These are phyloP conservation scores for Muscicapa comitata DNA, from an alignment of 2,797 vertebrate genomes.

Conservation along the genomic window DNA sequence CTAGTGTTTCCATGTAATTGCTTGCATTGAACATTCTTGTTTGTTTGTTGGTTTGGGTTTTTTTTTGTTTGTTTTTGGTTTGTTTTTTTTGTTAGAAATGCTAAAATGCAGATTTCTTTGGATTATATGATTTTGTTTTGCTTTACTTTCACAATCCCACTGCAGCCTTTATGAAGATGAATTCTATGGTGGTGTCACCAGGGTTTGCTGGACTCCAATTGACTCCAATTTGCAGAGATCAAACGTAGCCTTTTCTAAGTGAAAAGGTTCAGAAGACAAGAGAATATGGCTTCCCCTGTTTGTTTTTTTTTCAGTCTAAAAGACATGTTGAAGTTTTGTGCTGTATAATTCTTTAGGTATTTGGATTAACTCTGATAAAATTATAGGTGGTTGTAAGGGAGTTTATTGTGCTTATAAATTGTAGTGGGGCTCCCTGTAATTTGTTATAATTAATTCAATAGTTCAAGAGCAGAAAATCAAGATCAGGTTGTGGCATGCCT, in stretches of 20 bases:
- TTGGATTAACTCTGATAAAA: slow-evolving; percentile 73
- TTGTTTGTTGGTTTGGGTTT: too few relatives aligned
- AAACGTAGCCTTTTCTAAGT: not conserved
- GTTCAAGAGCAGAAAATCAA: slow-evolving; percentile 71
- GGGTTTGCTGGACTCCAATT: not conserved
- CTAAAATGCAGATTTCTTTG: not conserved
- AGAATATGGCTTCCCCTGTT: not conserved
- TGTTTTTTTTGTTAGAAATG: not conserved
- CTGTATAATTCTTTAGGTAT: slow-evolving; percentile 63
- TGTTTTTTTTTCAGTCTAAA: not conserved
- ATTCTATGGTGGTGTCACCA: not conserved
- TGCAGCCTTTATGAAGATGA: not conserved
- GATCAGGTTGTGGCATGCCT: slow-evolving; percentile 68
- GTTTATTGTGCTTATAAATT: slow-evolving; percentile 70
- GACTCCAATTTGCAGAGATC: not conserved
- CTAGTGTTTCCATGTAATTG: not conserved
- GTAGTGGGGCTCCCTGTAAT: slow-evolving; percentile 75
- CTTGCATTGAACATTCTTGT: not conserved
- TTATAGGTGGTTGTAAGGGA: slow-evolving; percentile 71
- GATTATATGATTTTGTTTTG: not conserved
- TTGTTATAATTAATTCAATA: slow-evolving; percentile 79
- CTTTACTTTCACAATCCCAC: not conserved
- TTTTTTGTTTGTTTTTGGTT: too few relatives aligned
- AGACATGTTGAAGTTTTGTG: not conserved
- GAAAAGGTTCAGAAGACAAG: not conserved